Base-by-base conservation (phyloP, 92 coral and sea anemone species). In the Palythoa heliodiscus region DNA sequence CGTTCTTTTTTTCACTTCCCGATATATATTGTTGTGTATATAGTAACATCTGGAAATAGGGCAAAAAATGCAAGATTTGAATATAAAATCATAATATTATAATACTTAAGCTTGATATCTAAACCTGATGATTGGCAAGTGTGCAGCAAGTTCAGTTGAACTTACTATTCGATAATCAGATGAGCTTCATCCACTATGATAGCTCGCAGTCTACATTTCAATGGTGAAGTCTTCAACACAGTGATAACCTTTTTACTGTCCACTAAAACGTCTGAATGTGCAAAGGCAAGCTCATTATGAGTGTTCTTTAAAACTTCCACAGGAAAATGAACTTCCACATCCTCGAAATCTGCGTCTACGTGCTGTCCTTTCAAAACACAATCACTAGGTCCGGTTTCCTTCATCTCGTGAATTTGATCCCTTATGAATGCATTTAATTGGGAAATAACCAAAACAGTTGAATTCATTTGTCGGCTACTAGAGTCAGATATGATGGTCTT, bases 301-400 rank as follows among this genome's bases (percentile, higher is more conserved):
- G 66, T 60, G 66, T 16, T 60, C 66, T 60, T 60, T 60, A 60
- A 60, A 60, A 60, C 66, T 60, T 60, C 87, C 14, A 71, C 70
- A 24, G 82, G 68, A 61, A 57, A 72, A 63, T 77, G 39, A n/a
- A 55, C 78, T 25, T 43, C 85, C 22, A 57, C 83, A 52, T 76
- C 77, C 12, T 64, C 43, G n/a, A 29, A 50, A 11, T 78, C 89
- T 50, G 53, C n/a, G 54, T 67, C 55, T 15, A 87, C 86, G 7
- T 55, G 77, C 40, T 78, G 86, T 23, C 74, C 89, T 73, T 87
- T 87, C 37, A 87, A 75, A 79, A 87, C 48, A 87, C 86, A 87
- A 47, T 35, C 86, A n/a, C 72, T 87, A 73, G 82, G 78, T 15
- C 87, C 90, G 38, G 57, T 22, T 37, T 87, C 90, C 70, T 63